Evolutionary conservation across 1,140 invertebrate genomes (phyloP).

Genomic region (Aphis craccivora): DNA sequence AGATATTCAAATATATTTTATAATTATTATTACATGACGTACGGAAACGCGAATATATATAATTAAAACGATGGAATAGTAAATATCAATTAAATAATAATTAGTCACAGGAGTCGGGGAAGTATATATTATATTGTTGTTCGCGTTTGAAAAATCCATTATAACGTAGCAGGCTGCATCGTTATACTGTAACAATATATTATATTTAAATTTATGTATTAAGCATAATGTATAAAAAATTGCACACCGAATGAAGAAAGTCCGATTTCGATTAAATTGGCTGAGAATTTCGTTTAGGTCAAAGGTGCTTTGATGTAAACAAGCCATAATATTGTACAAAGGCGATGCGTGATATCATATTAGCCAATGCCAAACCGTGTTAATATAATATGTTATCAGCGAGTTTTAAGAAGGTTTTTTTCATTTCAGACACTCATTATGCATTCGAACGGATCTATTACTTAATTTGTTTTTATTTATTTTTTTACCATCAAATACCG

Average conservation of each 20-base stretch:
- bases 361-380: not conserved
- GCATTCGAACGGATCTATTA: not conserved
- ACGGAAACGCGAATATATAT: not conserved
- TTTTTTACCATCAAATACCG: not conserved
- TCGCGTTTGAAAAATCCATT: not conserved
- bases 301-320: not conserved
- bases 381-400: not conserved
- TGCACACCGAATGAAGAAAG: not conserved
- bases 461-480: not conserved
- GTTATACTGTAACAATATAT: not conserved
- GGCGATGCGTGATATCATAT: not conserved
- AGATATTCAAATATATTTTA: not conserved
- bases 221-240: not conserved
- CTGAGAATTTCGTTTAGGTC: not conserved
- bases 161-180: not conserved
- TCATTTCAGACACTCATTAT: not conserved
- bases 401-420: not conserved
- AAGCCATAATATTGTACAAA: not conserved
- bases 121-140: not conserved
- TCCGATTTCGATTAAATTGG: not conserved
- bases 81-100: conserved; percentile 8
- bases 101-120: not conserved
- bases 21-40: not conserved
- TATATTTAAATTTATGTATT: not conserved
- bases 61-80: not conserved